phyloP scores from a whole-genome alignment of 2,888 invertebrate genomes.

The Ormyrus pomaceus region DNA sequence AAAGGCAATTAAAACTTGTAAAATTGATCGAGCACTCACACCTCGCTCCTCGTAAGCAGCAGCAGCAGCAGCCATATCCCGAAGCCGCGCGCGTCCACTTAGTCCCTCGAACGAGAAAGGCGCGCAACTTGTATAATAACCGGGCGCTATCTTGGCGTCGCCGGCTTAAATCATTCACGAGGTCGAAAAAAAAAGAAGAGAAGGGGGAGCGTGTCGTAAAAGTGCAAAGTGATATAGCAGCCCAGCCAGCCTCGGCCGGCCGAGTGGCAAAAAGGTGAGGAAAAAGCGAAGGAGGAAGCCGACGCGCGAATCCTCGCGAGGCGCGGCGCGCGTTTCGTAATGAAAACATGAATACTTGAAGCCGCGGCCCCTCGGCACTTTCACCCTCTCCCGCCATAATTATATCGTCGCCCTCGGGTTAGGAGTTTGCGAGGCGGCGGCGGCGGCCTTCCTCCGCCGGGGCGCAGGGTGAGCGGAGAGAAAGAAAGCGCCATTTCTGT shows the following conservation, averaged over 20 bases:
- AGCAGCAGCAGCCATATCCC: no score
- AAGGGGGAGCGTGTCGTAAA: neutral
- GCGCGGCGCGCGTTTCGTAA: constrained; percentile 64
- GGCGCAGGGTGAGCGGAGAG: constrained; percentile 56
- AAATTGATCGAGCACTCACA: no score
- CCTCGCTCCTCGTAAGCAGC: no score
- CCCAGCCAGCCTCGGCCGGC: neutral
- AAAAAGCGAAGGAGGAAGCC: neutral
- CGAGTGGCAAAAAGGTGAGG: neutral
- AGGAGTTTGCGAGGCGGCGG: constrained; percentile 46
- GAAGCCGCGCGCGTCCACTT: no score
- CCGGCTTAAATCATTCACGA: constrained; percentile 19
- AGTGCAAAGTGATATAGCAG: neutral
- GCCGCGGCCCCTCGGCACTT: constrained; percentile 57
- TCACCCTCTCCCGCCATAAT: constrained; percentile 71
- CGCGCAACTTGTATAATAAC: no score
- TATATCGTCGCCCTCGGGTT: constrained; percentile 74
- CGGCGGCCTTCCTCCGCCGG: constrained; percentile 12
- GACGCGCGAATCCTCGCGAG: neutral
- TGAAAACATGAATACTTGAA: constrained; percentile 76
- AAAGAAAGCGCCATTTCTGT: constrained; percentile 73
- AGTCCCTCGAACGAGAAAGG: no score
- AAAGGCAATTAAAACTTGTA: no score
- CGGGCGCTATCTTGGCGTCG: no score
- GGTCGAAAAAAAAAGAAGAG: neutral